These are phyloP conservation scores for Penaeus chinensis DNA, from an alignment of 1,140 invertebrate genomes.

Conservation along the genomic window DNA sequence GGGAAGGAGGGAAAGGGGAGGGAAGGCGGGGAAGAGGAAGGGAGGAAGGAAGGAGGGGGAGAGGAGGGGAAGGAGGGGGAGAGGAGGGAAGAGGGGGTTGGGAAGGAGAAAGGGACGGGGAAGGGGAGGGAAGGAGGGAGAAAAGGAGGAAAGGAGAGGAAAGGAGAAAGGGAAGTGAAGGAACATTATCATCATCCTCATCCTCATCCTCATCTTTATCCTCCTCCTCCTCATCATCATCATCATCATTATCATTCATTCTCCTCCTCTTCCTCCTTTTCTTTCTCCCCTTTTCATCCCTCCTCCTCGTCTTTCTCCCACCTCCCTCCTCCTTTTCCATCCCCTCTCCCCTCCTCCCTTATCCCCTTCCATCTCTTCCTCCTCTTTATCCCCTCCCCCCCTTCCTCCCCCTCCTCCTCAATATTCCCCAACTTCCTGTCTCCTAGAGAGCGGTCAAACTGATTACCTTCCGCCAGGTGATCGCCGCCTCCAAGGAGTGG, in stretches of 20 bases:
- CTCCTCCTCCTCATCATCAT: background rate
- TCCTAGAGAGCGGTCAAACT: too few species aligned
- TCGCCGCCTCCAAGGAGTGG: too few species aligned
- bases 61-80: background rate
- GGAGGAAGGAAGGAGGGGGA: background rate
- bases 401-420: too few species aligned
- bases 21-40: background rate
- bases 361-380: background rate
- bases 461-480: too few species aligned
- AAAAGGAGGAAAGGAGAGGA: background rate
- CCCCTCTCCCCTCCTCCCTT: background rate
- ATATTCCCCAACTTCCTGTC: too few species aligned
- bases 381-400: background rate
- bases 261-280: constrained; percentile 22
- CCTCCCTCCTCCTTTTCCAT: background rate
- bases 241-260: background rate
- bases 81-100: too few species aligned
- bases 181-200: background rate
- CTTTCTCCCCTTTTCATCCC: constrained; percentile 13
- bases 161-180: background rate
- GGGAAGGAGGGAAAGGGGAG: too few species aligned
- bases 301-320: background rate
- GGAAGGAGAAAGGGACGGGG: background rate
- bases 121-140: background rate
- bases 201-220: background rate